phyloP scores from a whole-genome alignment of 2,888 invertebrate genomes.

The Sympetrum striolatum region DNA sequence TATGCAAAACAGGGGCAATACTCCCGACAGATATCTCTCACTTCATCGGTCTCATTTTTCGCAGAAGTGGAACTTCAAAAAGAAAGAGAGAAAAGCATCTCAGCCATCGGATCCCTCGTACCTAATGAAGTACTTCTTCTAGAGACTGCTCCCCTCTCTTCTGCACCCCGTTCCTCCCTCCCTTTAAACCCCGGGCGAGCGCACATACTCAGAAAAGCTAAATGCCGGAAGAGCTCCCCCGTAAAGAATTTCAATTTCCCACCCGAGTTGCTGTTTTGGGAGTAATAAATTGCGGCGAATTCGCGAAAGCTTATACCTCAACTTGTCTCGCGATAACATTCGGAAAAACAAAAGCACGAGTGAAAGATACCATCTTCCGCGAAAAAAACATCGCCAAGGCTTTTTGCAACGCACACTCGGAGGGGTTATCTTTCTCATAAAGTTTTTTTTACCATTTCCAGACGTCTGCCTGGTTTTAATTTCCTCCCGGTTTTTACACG shows the following conservation, averaged over 20 bases:
- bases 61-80: not conserved
- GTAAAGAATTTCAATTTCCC: not conserved
- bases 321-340: constrained; percentile 5
- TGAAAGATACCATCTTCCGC: not conserved
- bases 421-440: not conserved
- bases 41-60: too few relatives aligned
- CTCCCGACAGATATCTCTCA: too few relatives aligned
- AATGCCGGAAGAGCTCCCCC: not conserved
- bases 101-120: not conserved
- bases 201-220: not conserved
- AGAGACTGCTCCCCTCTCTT: not conserved
- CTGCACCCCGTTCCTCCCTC: not conserved
- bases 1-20: too few relatives aligned
- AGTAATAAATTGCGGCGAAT: constrained; percentile 6
- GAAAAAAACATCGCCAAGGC: not conserved
- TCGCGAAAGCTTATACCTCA: constrained; percentile 28
- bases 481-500: not conserved
- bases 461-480: not conserved
- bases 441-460: not conserved
- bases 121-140: not conserved
- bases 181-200: not conserved
- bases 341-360: not conserved
- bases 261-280: not conserved
- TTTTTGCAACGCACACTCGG: not conserved
- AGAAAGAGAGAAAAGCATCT: not conserved